phyloP scores from a whole-genome alignment of 2,797 vertebrate species.

The Molossus molossus region DNA sequence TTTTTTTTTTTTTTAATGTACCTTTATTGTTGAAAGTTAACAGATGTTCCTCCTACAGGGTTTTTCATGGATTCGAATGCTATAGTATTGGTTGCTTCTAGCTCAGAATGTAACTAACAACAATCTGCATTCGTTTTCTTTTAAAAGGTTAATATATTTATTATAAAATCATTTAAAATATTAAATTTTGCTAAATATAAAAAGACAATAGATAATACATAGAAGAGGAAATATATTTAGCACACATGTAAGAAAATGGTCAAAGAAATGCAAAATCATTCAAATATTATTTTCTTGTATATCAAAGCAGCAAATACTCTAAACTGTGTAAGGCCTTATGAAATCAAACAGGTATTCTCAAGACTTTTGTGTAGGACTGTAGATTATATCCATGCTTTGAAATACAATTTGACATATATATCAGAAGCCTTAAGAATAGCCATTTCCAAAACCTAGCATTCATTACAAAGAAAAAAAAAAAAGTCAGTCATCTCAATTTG shows the following conservation, averaged over 20 bases:
- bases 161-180: slow-evolving; percentile 53
- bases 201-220: neutral
- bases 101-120: neutral
- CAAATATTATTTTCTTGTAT: slow-evolving; percentile 33
- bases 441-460: slow-evolving; percentile 35
- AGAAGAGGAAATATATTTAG: neutral
- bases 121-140: slow-evolving; percentile 13
- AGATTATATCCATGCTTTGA: neutral
- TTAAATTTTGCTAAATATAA: slow-evolving; percentile 39
- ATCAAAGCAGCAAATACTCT: slow-evolving; percentile 17
- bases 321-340: neutral
- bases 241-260: slow-evolving; percentile 30
- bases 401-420: neutral
- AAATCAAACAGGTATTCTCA: neutral
- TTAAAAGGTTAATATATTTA: slow-evolving; percentile 27
- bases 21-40: too few species aligned
- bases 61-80: neutral
- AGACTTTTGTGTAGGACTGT: neutral
- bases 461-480: neutral
- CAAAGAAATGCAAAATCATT: slow-evolving; percentile 25
- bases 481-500: neutral
- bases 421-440: slow-evolving; percentile 35
- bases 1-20: too few species aligned
- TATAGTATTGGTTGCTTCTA: neutral
- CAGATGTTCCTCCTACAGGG: neutral